phyloP scores from a whole-genome alignment of 2,113 vertebrate species.

The Sphyrna mokarran region DNA sequence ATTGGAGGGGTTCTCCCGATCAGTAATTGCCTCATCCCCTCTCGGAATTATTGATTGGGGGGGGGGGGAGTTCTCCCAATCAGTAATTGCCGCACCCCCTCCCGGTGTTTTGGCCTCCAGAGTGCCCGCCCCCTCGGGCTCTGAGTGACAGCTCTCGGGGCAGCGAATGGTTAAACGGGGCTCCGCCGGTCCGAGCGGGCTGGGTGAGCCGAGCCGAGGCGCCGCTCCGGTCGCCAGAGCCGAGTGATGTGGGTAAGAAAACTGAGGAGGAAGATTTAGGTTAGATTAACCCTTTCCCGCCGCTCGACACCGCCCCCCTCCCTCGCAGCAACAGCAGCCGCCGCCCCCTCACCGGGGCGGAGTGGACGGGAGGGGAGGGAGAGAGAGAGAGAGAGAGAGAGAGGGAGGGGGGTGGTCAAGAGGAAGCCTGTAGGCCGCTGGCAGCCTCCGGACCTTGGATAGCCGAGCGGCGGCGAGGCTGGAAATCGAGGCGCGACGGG shows the following conservation, averaged over 20 bases:
- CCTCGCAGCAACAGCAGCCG: no score
- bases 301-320: no score
- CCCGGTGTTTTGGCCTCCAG: not conserved
- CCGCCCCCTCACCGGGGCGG: not conserved
- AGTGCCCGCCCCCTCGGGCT: slow-evolving; percentile 9
- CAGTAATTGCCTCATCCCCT: no score
- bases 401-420: no score
- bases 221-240: slow-evolving; percentile 30
- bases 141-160: not conserved
- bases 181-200: slow-evolving; percentile 14
- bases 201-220: slow-evolving; percentile 28
- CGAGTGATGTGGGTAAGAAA: slow-evolving; percentile 29
- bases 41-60: not conserved
- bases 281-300: no score
- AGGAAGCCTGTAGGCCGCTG: not conserved
- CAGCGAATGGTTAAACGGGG: slow-evolving; percentile 2
- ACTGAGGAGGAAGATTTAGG: not conserved
- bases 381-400: no score
- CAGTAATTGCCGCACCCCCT: not conserved
- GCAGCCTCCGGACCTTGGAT: not conserved
- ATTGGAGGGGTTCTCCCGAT: not conserved
- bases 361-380: no score
- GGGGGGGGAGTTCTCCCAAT: not conserved
- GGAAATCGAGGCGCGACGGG: not conserved
- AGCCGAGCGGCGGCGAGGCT: not conserved